Percentiles rank a stretch among this genome's conserved stretches.
phyloP scores from a whole-genome alignment of 2,113 vertebrate species.

The Grallaria varia region DNA sequence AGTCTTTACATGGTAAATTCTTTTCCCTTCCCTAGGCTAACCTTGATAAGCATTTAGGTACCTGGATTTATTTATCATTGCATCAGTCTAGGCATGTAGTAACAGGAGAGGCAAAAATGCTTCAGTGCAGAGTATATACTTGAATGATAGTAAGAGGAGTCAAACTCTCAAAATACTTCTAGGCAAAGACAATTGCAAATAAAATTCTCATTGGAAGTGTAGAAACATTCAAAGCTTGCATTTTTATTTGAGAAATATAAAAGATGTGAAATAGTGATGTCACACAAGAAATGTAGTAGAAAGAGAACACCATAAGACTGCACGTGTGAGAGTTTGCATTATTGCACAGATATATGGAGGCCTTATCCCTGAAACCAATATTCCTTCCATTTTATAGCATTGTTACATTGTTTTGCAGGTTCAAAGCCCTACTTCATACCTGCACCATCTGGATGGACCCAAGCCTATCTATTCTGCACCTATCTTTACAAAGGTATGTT shows the following conservation, averaged over 20 bases:
- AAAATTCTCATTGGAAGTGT: not conserved
- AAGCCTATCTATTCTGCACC: constrained; percentile 73
- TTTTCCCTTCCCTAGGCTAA: not conserved
- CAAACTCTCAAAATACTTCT: constrained; percentile 35
- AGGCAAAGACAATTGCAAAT: constrained; percentile 8
- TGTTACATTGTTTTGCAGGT: constrained; percentile 72
- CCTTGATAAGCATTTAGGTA: not conserved
- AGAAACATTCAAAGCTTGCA: constrained; percentile 3
- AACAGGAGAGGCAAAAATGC: not conserved
- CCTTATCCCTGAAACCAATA: not conserved
- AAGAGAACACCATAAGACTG: not conserved
- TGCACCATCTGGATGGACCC: constrained; percentile 75
- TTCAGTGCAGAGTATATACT: not conserved
- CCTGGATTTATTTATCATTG: not conserved
- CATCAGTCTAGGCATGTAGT: not conserved
- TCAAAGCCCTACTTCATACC: constrained; percentile 84
- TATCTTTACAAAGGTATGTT: constrained; percentile 87
- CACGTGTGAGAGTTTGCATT: not conserved
- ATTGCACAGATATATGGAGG: not conserved
- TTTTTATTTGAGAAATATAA: constrained; percentile 19
- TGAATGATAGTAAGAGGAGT: not conserved
- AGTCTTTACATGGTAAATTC: not conserved
- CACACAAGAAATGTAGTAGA: not conserved
- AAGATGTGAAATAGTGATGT: not conserved
- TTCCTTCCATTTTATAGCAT: not conserved